Percentiles rank a stretch among this genome's conserved stretches.
Conservation (phyloP, 2,888 invertebrate genomes). For the Gasteruption jaculator region DNA sequence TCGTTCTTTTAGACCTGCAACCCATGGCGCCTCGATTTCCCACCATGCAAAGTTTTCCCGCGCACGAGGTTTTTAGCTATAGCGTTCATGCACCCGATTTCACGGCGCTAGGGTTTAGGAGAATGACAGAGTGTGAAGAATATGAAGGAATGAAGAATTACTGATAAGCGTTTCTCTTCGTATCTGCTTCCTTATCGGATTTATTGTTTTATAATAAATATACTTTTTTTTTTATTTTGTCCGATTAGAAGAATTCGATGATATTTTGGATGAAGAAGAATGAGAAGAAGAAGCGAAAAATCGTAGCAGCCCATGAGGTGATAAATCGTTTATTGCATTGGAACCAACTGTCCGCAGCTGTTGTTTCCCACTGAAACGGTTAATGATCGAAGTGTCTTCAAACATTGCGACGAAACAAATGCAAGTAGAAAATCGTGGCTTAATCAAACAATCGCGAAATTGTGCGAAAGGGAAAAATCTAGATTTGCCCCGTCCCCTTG, state of each 20-base stretch:
- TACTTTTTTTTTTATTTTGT: slow-evolving; percentile 3
- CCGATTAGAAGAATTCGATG: too few species aligned
- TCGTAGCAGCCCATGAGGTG: slow-evolving; percentile 38
- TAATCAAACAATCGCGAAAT: too few species aligned
- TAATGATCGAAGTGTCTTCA: slow-evolving; percentile 26
- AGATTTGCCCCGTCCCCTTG: too few species aligned
- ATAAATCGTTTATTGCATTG: slow-evolving; percentile 35
- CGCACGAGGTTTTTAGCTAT: slow-evolving; percentile 9
- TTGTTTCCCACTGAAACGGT: slow-evolving; percentile 44
- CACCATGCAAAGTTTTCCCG: neutral
- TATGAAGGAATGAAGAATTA: too few species aligned
- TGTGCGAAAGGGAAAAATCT: too few species aligned
- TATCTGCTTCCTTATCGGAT: slow-evolving; percentile 10
- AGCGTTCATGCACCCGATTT: slow-evolving; percentile 14
- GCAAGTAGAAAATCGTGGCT: too few species aligned
- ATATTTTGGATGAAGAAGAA: too few species aligned
- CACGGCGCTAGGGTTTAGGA: too few species aligned
- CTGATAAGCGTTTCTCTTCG: slow-evolving; percentile 17
- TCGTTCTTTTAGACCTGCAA: slow-evolving; percentile 3
- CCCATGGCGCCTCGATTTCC: neutral
- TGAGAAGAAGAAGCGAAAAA: slow-evolving; percentile 32
- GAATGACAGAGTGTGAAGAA: too few species aligned
- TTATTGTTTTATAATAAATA: slow-evolving; percentile 1
- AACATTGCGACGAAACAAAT: too few species aligned
- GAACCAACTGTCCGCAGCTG: slow-evolving; percentile 37